These are phyloP conservation scores for Poeciliopsis paucimaculata DNA, from an alignment of 2,797 vertebrate species.

Conservation along the genomic window DNA sequence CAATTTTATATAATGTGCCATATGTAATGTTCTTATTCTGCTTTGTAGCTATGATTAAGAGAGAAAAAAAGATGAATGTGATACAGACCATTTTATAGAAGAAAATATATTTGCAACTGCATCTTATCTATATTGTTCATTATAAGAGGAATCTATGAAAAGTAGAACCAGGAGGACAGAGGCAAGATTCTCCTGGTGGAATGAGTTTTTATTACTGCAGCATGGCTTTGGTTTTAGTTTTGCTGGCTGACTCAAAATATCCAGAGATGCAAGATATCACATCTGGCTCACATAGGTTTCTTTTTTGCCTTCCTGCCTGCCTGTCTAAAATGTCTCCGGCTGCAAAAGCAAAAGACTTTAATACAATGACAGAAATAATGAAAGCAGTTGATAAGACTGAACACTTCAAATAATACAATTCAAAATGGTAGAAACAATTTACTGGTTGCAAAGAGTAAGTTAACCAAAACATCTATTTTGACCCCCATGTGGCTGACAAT, in stretches of 20 bases:
- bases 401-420: neutral
- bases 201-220: conserved; percentile 72
- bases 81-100: conserved; percentile 16
- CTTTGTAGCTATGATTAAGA: conserved; percentile 21
- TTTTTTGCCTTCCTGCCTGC: conserved; percentile 18
- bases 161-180: conserved; percentile 45
- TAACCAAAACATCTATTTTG: conserved; percentile 5
- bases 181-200: conserved; percentile 51
- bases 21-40: neutral
- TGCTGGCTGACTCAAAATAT: conserved; percentile 62
- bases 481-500: neutral
- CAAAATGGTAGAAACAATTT: conserved; percentile 7
- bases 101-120: conserved; percentile 18
- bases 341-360: conserved; percentile 14
- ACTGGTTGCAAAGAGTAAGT: neutral
- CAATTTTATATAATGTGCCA: no score
- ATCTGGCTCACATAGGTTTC: conserved; percentile 70
- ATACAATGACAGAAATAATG: conserved; percentile 5
- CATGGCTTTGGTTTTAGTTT: conserved; percentile 64
- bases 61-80: neutral
- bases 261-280: conserved; percentile 45
- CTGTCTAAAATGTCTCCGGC: conserved; percentile 22
- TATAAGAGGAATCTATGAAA: conserved; percentile 39
- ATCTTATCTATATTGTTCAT: conserved; percentile 46
- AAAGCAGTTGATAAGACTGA: conserved; percentile 5